These are phyloP conservation scores for Amazona vittata DNA, from an alignment of 2,113 vertebrate genomes.

Conservation along the genomic window DNA sequence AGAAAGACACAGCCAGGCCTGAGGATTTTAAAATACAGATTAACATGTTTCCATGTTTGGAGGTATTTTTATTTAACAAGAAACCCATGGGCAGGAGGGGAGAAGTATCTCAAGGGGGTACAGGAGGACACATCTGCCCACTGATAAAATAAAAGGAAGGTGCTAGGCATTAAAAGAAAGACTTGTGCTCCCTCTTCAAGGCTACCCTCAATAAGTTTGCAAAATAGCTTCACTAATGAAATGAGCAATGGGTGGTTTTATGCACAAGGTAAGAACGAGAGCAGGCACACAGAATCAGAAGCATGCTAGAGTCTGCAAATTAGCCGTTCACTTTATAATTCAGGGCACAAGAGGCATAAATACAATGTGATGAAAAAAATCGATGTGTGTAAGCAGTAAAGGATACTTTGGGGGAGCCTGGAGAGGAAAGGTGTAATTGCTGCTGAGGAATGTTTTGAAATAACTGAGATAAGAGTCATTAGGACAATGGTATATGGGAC, in stretches of 20 bases:
- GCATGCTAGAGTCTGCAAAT: background rate
- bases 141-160: background rate
- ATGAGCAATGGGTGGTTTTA: background rate
- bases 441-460: conserved; percentile 40
- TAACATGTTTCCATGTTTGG: background rate
- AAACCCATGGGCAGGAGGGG: background rate
- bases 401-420: conserved; percentile 39
- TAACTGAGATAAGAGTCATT: conserved; percentile 58
- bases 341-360: conserved; percentile 44
- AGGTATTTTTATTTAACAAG: background rate
- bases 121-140: background rate
- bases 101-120: background rate
- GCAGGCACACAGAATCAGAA: background rate
- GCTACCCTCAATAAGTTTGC: background rate
- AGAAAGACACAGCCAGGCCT: background rate
- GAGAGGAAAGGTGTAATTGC: conserved; percentile 56
- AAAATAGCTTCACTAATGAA: background rate
- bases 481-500: conserved; percentile 23
- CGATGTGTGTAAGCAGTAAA: conserved; percentile 43
- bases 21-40: background rate
- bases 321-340: conserved; percentile 18
- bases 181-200: background rate
- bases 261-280: background rate
- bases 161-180: background rate
- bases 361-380: conserved; percentile 50